A percentile compares a stretch with the other conserved stretches of the same genome.
Conservation (phyloP, 2,797 vertebrate species). For the Gymnoscopelus microlampas region DNA sequence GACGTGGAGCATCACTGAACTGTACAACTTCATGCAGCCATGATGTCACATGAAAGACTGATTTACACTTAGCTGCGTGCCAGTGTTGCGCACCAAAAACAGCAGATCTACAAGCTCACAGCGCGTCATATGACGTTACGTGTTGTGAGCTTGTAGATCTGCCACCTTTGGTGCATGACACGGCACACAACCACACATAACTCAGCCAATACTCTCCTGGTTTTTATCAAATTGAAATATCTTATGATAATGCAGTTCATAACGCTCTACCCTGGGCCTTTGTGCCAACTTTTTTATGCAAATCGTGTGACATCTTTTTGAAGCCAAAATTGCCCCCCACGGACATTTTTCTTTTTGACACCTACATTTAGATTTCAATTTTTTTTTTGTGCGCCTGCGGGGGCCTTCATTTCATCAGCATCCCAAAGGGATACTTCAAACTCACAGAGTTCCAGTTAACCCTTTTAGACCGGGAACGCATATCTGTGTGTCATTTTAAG, state of each 20-base stretch:
- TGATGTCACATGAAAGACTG: background rate
- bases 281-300: background rate
- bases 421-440: conserved; percentile 9
- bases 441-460: background rate
- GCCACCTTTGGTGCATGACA: too few species aligned
- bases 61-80: background rate
- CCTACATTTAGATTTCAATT: background rate
- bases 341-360: conserved; percentile 9
- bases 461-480: too few species aligned
- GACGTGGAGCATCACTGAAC: background rate
- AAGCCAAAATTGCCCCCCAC: background rate
- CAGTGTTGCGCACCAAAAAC: background rate
- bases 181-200: too few species aligned
- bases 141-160: too few species aligned
- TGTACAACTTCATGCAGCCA: background rate
- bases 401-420: conserved; percentile 19
- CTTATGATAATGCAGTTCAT: background rate
- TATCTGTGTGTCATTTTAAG: too few species aligned
- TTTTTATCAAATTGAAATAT: background rate
- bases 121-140: too few species aligned
- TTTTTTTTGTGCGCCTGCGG: conserved; percentile 32
- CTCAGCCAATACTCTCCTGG: too few species aligned
- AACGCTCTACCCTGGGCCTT: conserved; percentile 1
- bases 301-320: background rate
- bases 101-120: too few species aligned